A percentile compares a stretch with the other conserved stretches of the same genome.
phyloP scores from a whole-genome alignment of 2,113 vertebrate genomes.

The Otus sunia region DNA sequence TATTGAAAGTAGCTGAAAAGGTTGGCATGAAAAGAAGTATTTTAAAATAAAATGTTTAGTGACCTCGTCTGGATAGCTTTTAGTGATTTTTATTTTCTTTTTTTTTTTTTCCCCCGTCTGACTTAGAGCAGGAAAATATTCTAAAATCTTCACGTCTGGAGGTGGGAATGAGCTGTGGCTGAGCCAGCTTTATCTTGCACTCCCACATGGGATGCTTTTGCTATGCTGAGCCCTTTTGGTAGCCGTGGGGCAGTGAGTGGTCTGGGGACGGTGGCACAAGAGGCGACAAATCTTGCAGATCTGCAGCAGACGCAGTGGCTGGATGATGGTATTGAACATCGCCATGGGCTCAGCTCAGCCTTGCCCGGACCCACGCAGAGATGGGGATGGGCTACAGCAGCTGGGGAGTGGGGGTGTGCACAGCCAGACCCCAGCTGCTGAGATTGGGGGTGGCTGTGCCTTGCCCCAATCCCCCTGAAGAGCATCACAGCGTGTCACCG shows the following conservation, averaged over 20 bases:
- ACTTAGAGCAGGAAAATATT: background rate
- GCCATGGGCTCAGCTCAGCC: background rate
- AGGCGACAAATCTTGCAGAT: background rate
- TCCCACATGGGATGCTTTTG: background rate
- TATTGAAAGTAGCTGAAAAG: background rate
- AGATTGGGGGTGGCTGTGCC: background rate
- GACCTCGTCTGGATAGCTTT: background rate
- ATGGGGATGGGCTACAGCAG: background rate
- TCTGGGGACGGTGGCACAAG: background rate
- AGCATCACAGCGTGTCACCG: fast-evolving
- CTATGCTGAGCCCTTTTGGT: background rate
- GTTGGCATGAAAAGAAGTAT: background rate
- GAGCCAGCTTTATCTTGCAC: background rate
- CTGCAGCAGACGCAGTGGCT: background rate
- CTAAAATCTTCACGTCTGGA: background rate
- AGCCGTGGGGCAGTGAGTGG: background rate
- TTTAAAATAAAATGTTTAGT: background rate
- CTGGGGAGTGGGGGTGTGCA: fast-evolving
- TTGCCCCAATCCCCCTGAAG: background rate
- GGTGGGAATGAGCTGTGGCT: background rate
- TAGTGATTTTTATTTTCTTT: background rate
- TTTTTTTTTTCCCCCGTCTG: background rate
- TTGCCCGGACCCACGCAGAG: fast-evolving
- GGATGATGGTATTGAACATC: background rate
- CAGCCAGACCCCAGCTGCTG: background rate